phyloP scores from a whole-genome alignment of 2,797 vertebrate species.

The Schizothorax lantsangensis region DNA sequence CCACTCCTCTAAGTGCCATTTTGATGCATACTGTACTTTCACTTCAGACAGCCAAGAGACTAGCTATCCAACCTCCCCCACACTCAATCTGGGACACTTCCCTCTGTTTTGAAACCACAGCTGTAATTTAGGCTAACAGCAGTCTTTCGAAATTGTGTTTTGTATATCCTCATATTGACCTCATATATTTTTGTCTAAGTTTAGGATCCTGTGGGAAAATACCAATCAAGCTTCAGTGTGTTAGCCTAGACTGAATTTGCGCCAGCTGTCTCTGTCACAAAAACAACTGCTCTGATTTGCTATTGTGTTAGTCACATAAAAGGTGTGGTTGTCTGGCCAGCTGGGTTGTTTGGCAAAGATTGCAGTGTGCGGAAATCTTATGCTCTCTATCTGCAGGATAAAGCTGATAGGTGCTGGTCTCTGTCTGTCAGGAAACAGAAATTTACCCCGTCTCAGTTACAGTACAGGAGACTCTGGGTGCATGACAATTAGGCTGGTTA shows the following conservation, averaged over 20 bases:
- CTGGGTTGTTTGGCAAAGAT: slow-evolving; percentile 26
- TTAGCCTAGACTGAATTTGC: neutral
- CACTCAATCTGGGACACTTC: slow-evolving; percentile 45
- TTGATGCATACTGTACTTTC: neutral
- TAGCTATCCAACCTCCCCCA: slow-evolving; percentile 31
- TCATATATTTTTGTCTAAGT: slow-evolving; percentile 28
- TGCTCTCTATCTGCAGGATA: slow-evolving; percentile 3
- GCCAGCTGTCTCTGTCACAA: slow-evolving; percentile 10
- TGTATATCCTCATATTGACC: slow-evolving; percentile 31
- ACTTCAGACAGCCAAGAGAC: slow-evolving; percentile 14
- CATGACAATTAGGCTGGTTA: neutral
- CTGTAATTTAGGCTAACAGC: slow-evolving; percentile 52
- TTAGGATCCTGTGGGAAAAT: slow-evolving; percentile 15
- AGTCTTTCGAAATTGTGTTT: slow-evolving; percentile 25
- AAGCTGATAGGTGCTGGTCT: slow-evolving; percentile 6
- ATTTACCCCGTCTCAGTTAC: neutral
- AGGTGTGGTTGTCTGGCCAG: slow-evolving; percentile 26
- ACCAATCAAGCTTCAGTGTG: slow-evolving; percentile 3
- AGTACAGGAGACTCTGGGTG: neutral
- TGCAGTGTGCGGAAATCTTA: slow-evolving; percentile 13
- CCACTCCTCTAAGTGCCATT: neutral
- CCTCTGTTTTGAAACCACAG: slow-evolving; percentile 29
- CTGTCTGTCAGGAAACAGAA: slow-evolving; percentile 20
- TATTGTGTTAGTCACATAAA: slow-evolving; percentile 9
- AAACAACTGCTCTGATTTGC: slow-evolving; percentile 25